Evolutionary conservation across 2,797 vertebrate genomes (phyloP).

Genomic region (Esox lucius): DNA sequence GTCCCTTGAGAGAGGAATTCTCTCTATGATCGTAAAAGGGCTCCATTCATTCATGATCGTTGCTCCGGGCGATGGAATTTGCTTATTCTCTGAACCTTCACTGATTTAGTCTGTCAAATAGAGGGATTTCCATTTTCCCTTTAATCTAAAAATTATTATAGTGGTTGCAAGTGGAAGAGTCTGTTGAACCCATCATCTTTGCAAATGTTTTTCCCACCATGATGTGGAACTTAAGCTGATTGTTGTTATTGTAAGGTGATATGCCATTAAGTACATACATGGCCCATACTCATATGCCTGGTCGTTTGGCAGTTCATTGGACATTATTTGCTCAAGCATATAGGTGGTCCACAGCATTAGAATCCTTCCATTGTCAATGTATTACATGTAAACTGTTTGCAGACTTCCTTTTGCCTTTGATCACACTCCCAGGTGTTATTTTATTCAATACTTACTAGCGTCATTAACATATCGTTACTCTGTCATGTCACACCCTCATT

Average conservation of each 20-base stretch:
- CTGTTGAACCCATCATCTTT: constrained; percentile 24
- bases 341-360: background rate
- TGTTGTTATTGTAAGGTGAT: constrained; percentile 26
- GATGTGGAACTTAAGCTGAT: constrained; percentile 29
- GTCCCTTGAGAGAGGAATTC: constrained; percentile 78
- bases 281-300: background rate
- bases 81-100: constrained; percentile 81
- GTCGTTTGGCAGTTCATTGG: background rate
- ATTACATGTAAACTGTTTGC: background rate
- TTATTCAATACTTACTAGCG: background rate
- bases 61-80: constrained; percentile 85
- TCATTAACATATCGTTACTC: background rate
- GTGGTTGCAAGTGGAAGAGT: constrained; percentile 16
- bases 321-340: constrained; percentile 1
- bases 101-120: constrained; percentile 80
- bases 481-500: background rate
- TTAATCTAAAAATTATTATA: constrained; percentile 24
- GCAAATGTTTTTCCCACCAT: constrained; percentile 15
- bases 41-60: constrained; percentile 86
- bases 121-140: constrained; percentile 55
- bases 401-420: background rate
- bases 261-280: background rate
- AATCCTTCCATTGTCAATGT: background rate
- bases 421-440: background rate
- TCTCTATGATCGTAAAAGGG: constrained; percentile 79